phyloP scores from a whole-genome alignment of 2,888 invertebrate genomes.

The Anoncus sp. region DNA sequence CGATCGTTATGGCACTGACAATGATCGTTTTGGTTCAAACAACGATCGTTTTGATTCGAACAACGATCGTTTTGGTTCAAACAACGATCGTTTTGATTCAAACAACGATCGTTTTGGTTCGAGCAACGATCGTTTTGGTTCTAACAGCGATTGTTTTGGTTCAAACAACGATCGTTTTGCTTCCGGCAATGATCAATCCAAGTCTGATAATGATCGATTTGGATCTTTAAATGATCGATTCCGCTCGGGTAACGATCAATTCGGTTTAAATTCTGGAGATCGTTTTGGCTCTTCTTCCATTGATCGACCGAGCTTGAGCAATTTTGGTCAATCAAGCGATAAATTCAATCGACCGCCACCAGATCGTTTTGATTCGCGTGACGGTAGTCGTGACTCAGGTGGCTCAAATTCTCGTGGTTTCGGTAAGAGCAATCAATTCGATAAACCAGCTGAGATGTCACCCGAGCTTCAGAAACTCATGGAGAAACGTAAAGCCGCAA shows the following conservation, averaged over 20 bases:
- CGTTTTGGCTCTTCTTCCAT: constrained; percentile 42
- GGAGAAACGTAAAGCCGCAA: constrained; percentile 79
- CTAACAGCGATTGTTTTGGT: constrained; percentile 58
- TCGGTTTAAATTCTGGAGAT: constrained; percentile 55
- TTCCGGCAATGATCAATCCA: constrained; percentile 49
- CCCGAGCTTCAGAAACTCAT: constrained; percentile 80
- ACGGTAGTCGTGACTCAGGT: constrained; percentile 69
- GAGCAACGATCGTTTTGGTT: constrained; percentile 61
- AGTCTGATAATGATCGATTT: constrained; percentile 58
- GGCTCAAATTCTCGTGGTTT: constrained; percentile 64
- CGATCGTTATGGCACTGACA: constrained; percentile 45
- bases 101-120: constrained; percentile 27
- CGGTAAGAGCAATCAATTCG: constrained; percentile 69
- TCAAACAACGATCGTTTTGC: constrained; percentile 48
- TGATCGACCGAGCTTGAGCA: constrained; percentile 46
- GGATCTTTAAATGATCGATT: constrained; percentile 62
- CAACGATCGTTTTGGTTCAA: constrained; percentile 46
- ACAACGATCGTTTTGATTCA: constrained; percentile 42
- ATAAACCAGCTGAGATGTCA: constrained; percentile 70
- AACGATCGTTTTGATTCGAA: constrained; percentile 54
- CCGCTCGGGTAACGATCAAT: constrained; percentile 57
- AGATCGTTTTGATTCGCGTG: constrained; percentile 66
- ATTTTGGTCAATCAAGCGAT: constrained; percentile 42
- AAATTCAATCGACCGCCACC: constrained; percentile 63
- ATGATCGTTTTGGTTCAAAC: constrained; percentile 39